Base-by-base conservation (phyloP, 2,797 vertebrate species). In the Scolopax bukidnonensis region DNA sequence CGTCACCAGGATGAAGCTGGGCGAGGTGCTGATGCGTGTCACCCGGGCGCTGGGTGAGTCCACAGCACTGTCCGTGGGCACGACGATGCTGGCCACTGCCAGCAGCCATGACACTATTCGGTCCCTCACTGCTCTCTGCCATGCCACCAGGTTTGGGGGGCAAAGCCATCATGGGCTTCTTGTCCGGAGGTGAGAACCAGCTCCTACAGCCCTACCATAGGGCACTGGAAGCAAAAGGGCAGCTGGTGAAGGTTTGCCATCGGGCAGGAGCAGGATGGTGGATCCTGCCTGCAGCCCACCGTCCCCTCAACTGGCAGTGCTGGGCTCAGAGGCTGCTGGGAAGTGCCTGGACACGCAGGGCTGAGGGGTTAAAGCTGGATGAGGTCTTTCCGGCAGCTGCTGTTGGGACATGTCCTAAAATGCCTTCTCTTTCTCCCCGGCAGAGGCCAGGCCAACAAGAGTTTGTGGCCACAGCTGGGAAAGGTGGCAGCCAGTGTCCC, bases 21-120 rank as follows among this genome's bases (percentile, higher is more conserved):
- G 99, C 11, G 99, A 99, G 92, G 99, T 98, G 56, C 98, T 99
- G 96, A 99, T 99, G 99, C 98, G 99, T 51, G 96, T 98, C 18
- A 99, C 98, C 78, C 97, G 98, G 75, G 98, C 98, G 0, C 97
- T 99, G 97, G 99, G 99, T 99, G 96, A 98, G 98, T 97, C 64
- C 40, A 8, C 40, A 14, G 18, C 60, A 2, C 2, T 1, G 1
- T 65, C 41, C 7, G 0, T 2, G 36, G 53, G 21, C 50, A 40
- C 2, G 5, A 76, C 51, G 14, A 19, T n/a, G 70, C 47, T 43
- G 0, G 0, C 50, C 4, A 0, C 38, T 36, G 38, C 82, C 4
- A 2, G 53, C 61, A 47, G 24, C 65, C 5, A 0, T 9, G 5
- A 82, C 61, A 21, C 53, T 0, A 0, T 45, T 60, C 0, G 0